phyloP scores from a whole-genome alignment of 2,888 invertebrate species.

The Chalcis sispes region DNA sequence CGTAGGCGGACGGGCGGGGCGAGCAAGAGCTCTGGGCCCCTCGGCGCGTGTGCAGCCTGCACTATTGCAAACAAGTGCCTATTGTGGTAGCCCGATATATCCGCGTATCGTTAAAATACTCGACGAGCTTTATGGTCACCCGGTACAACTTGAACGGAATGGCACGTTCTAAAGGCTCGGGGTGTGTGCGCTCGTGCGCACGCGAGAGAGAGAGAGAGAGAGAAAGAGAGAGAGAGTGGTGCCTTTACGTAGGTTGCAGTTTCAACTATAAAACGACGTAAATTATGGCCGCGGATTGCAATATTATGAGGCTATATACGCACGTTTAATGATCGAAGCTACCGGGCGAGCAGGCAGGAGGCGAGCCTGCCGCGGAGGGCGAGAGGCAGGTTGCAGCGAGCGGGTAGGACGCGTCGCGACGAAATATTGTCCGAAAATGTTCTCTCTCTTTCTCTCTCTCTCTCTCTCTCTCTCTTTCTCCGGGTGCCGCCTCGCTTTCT shows the following conservation, averaged over 20 bases:
- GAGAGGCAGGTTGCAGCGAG: conserved; percentile 25
- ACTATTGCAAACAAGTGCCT: conserved; percentile 60
- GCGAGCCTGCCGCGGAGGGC: conserved; percentile 32
- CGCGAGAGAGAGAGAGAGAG: conserved; percentile 7
- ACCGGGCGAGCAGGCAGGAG: conserved; percentile 65
- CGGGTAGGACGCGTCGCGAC: conserved; percentile 58
- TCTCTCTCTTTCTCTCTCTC: conserved; percentile 51
- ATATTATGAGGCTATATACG: conserved; percentile 76
- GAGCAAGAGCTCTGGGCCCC: background rate
- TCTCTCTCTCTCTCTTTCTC: conserved; percentile 33
- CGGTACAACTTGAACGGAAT: conserved; percentile 72
- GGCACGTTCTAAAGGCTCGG: conserved; percentile 71
- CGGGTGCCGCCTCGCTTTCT: conserved; percentile 22
- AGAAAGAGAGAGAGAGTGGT: conserved; percentile 7
- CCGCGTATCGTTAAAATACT: conserved; percentile 68
- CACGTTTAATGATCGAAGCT: conserved; percentile 76
- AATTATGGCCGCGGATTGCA: conserved; percentile 76
- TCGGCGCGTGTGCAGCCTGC: conserved; percentile 39
- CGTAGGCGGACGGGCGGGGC: background rate
- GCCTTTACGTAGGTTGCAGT: conserved; percentile 73
- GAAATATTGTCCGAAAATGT: conserved; percentile 73
- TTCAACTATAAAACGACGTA: conserved; percentile 76
- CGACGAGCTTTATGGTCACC: conserved; percentile 71
- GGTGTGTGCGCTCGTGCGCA: conserved; percentile 58
- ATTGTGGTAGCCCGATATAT: conserved; percentile 61